Conservation (phyloP, 1,140 invertebrate species). For the Plutomurus gul region DNA sequence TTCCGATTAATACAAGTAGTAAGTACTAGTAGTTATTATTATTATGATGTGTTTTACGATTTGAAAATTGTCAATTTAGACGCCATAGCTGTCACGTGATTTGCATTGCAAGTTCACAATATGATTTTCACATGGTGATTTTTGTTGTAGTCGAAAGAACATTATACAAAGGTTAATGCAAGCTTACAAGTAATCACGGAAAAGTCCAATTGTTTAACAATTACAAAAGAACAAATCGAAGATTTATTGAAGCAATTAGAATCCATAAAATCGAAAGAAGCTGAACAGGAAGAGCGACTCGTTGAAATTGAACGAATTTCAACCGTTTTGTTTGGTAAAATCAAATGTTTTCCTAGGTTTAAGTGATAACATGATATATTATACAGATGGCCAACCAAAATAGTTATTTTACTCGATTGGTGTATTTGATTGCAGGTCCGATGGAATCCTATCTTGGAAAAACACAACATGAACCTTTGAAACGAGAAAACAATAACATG, state of each 20-base stretch:
- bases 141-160: constrained; percentile 17
- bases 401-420: too few relatives aligned
- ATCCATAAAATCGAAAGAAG: constrained; percentile 68
- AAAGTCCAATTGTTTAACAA: neutral
- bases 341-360: too few relatives aligned
- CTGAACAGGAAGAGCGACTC: constrained; percentile 70
- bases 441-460: constrained; percentile 21
- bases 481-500: constrained; percentile 5
- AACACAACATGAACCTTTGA: constrained; percentile 48
- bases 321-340: constrained; percentile 68
- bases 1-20: constrained; percentile 36
- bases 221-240: constrained; percentile 45
- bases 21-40: neutral
- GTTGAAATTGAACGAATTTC: constrained; percentile 69
- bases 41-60: neutral
- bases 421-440: neutral
- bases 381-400: too few relatives aligned
- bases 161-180: constrained; percentile 5
- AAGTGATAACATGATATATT: too few relatives aligned
- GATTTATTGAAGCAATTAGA: constrained; percentile 69
- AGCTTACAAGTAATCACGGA: neutral
- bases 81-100: too few relatives aligned
- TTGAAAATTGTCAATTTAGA: neutral
- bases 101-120: too few relatives aligned
- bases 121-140: too few relatives aligned